These are phyloP conservation scores for Nixonia krombeini DNA, from an alignment of 1,140 invertebrate species.

Conservation along the genomic window DNA sequence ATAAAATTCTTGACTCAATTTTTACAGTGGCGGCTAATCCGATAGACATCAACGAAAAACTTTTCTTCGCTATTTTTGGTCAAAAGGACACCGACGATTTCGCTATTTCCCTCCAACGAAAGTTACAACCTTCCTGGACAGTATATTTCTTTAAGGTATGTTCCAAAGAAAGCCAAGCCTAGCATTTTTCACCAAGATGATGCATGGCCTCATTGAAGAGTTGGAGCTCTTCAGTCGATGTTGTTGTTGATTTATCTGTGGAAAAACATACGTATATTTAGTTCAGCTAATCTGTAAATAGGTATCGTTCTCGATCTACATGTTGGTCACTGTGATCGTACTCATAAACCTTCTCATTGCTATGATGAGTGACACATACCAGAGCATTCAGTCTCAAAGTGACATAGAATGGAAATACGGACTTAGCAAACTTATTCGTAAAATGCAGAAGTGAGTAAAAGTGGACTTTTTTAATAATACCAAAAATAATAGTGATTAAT, in stretches of 20 bases:
- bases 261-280: neutral
- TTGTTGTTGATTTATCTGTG: neutral
- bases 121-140: slow-evolving; percentile 80
- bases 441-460: slow-evolving; percentile 85
- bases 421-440: slow-evolving; percentile 97
- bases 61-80: slow-evolving; percentile 99
- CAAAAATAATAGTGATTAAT: too few relatives aligned
- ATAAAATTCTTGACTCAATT: slow-evolving; percentile 58
- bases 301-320: slow-evolving; percentile 79
- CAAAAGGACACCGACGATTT: slow-evolving; percentile 90
- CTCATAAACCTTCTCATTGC: slow-evolving; percentile 99
- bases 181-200: neutral
- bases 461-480: too few relatives aligned
- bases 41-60: slow-evolving; percentile 93
- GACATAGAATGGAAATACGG: slow-evolving; percentile 99
- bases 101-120: slow-evolving; percentile 67
- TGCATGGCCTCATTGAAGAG: neutral
- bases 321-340: slow-evolving; percentile 98
- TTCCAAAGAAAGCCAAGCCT: neutral
- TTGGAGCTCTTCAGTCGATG: neutral
- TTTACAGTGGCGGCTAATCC: slow-evolving; percentile 89
- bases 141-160: slow-evolving; percentile 86
- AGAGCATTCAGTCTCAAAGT: slow-evolving; percentile 98
- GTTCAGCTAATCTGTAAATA: slow-evolving; percentile 37
- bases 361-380: slow-evolving; percentile 99